These are phyloP conservation scores for Cephus cinctus DNA, from an alignment of 1,140 invertebrate species.

Conservation along the genomic window DNA sequence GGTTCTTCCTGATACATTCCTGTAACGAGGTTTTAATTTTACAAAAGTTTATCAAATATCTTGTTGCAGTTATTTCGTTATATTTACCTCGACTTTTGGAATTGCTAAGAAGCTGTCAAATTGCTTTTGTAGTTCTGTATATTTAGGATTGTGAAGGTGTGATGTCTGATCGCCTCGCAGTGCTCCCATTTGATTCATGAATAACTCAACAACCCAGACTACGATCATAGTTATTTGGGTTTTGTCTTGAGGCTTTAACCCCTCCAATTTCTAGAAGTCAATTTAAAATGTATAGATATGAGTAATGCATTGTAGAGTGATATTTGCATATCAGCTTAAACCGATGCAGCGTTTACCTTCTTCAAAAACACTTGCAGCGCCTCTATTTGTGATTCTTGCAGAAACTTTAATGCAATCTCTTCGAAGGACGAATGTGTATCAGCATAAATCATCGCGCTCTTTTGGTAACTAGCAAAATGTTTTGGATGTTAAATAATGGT, in stretches of 20 bases:
- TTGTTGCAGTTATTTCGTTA: not conserved
- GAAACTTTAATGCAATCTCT: conserved; percentile 90
- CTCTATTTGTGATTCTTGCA: conserved; percentile 78
- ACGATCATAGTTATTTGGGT: conserved; percentile 90
- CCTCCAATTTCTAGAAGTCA: conserved; percentile 56
- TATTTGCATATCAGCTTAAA: conserved; percentile 38
- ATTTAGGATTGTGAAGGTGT: conserved; percentile 51
- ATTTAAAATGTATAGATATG: no score
- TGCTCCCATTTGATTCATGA: conserved; percentile 80
- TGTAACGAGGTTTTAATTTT: conserved; percentile 33
- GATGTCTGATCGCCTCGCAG: conserved; percentile 59
- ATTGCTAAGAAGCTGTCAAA: conserved; percentile 73
- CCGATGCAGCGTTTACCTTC: no score
- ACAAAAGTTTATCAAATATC: no score
- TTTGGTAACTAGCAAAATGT: conserved; percentile 63
- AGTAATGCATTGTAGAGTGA: conserved; percentile 41
- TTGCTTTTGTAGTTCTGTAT: conserved; percentile 73
- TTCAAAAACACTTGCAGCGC: conserved; percentile 84
- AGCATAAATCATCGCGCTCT: conserved; percentile 85
- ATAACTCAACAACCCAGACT: conserved; percentile 91
- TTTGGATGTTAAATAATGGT: not conserved
- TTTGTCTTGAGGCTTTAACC: conserved; percentile 63
- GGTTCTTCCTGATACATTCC: conserved; percentile 75
- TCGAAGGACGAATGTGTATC: conserved; percentile 91
- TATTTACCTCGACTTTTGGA: conserved; percentile 60